Conservation (phyloP, 2,888 invertebrate genomes). For the Leptogaster cylindrica region DNA sequence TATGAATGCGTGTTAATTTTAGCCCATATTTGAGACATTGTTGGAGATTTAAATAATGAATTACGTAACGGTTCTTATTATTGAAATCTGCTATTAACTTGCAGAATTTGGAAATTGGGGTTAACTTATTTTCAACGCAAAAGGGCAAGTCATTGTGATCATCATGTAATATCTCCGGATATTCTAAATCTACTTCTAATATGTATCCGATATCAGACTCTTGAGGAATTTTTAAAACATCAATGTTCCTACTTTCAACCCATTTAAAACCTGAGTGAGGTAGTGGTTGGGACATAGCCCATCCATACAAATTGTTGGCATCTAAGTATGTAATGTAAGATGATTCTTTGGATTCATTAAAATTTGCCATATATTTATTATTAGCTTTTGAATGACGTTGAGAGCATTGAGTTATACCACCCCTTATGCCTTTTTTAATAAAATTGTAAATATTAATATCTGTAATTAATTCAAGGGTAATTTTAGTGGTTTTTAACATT, state of each 20-base stretch:
- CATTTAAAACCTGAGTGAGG: slow-evolving; percentile 11
- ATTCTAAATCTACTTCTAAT: slow-evolving; percentile 26
- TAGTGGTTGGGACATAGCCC: slow-evolving; percentile 14
- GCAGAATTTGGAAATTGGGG: not conserved
- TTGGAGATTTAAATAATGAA: slow-evolving; percentile 52
- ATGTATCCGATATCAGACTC: slow-evolving; percentile 5
- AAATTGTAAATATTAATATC: slow-evolving; percentile 25
- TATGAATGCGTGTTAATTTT: slow-evolving; percentile 51
- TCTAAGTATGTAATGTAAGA: not conserved
- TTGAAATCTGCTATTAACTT: slow-evolving; percentile 51
- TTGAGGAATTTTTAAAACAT: not conserved
- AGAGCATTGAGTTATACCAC: slow-evolving; percentile 15
- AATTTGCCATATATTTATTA: slow-evolving; percentile 32
- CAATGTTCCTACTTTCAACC: not conserved
- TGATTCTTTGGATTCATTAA: not conserved
- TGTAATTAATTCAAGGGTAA: slow-evolving; percentile 9
- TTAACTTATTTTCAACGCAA: not conserved
- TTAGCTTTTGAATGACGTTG: slow-evolving; percentile 15
- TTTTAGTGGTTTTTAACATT: slow-evolving; percentile 7
- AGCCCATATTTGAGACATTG: slow-evolving; percentile 52
- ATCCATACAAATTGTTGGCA: slow-evolving; percentile 26
- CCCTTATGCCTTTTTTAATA: slow-evolving; percentile 12
- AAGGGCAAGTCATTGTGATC: slow-evolving; percentile 16
- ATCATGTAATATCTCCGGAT: not conserved
- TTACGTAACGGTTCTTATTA: slow-evolving; percentile 51